Base-by-base conservation (phyloP, 2,113 vertebrate species). In the Tenebrosternarchus preto region DNA sequence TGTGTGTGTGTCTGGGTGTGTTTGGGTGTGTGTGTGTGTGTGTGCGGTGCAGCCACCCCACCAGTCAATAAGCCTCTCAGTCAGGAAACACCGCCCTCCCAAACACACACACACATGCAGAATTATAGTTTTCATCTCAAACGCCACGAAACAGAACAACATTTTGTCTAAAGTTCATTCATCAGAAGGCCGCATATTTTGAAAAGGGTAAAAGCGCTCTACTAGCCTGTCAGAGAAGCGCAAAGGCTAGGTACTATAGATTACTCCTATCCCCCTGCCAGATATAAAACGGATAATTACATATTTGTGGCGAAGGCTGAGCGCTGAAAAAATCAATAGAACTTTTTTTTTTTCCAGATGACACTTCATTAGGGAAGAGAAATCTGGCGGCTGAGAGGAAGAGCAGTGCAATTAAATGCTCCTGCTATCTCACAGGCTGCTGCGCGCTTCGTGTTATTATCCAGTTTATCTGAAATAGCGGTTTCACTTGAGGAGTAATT, bases 211-310 rank as follows among this genome's bases (percentile, higher is more conserved):
- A 98, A 98, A 98, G 96, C 95, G 94, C 95, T 95, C 95, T 95
- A 92, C 94, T 95, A 92, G 92, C 92, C 96, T 93, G 98, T 99
- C 97, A 98, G 95, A 90, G 94, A 94, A 94, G 97, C 95, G 93
- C 96, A 98, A 97, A 98, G 96, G 96, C 96, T 97, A 98, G 96
- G 96, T 97, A 96, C 96, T 98, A 99, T 99, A 99, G 98, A 99
- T 99, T 99, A 99, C 97, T 98, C 98, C 98, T 98, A 98, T 98
- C 97, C 97, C 95, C 96, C 94, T 95, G 97, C 96, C 97, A 98
- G 96, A 99, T 98, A 98, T 98, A 98, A 99, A 99, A 98, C 92
- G 98, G 96, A 99, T 98, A 98, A 99, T 99, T 98, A 99, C 97
- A 99, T 99, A 99, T 99, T 99, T 99, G 98, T 98, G 98, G 96